Percentiles rank a stretch among this genome's conserved stretches.
These are phyloP conservation scores for Gastrophryne carolinensis DNA, from an alignment of 2,797 vertebrate genomes.

Conservation along the genomic window DNA sequence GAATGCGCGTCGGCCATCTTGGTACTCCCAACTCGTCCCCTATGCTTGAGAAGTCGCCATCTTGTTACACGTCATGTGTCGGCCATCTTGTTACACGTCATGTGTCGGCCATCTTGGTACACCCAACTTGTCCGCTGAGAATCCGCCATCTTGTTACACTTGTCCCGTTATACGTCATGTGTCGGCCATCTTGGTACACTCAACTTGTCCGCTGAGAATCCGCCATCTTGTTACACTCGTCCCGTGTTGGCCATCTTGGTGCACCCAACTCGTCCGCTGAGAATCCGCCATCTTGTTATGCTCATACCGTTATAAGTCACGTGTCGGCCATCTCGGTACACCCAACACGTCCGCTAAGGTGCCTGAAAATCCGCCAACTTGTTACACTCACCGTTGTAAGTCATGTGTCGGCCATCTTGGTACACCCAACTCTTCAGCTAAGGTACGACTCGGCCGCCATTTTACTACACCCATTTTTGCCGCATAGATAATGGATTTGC, in stretches of 20 bases:
- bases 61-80: neutral
- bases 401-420: neutral
- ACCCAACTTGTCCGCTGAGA: neutral
- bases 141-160: conserved; percentile 9
- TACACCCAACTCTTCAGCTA: neutral
- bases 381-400: too few relatives aligned
- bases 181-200: neutral
- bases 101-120: neutral
- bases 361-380: fast-evolving
- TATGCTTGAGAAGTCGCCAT: neutral
- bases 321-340: neutral
- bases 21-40: too few relatives aligned
- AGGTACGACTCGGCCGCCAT: neutral
- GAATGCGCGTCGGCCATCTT: neutral
- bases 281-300: neutral
- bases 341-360: neutral
- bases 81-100: neutral
- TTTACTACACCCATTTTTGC: neutral
- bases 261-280: neutral
- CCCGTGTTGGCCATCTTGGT: neutral
- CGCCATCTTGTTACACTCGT: too few relatives aligned
- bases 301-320: neutral
- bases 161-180: neutral
- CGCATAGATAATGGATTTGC: neutral
- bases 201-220: too few relatives aligned